Evolutionary conservation across 2,888 invertebrate genomes (phyloP).

Genomic region (Drosophila demipolita): DNA sequence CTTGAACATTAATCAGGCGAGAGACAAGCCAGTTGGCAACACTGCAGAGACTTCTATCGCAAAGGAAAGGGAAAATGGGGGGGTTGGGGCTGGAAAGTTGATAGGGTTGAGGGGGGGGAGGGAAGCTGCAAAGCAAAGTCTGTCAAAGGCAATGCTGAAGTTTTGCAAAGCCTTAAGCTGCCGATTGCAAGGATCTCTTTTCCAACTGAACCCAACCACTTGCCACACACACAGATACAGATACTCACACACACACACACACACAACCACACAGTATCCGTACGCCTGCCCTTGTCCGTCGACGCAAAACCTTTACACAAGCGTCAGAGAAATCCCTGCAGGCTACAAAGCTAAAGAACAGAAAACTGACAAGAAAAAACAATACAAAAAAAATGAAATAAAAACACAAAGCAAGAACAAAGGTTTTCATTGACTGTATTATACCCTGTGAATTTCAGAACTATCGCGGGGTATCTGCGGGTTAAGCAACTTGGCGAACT

Average conservation of each 20-base stretch:
- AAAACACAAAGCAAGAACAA: conserved; percentile 28
- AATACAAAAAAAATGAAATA: conserved; percentile 13
- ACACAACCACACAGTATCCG: not conserved
- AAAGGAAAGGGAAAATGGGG: not conserved
- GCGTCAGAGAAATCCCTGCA: conserved; percentile 34
- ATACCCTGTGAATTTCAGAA: not conserved
- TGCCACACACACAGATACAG: conserved; percentile 1
- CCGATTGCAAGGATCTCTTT: conserved; percentile 7
- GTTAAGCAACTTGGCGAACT: too few relatives aligned
- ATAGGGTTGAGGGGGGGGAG: not conserved
- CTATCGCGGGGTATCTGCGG: not conserved
- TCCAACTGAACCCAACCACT: not conserved
- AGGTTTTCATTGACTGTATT: conserved; percentile 5
- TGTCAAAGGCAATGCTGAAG: conserved; percentile 55
- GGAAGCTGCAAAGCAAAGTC: conserved; percentile 47
- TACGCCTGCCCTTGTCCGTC: too few relatives aligned
- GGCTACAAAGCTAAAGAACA: conserved; percentile 14
- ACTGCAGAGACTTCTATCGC: not conserved
- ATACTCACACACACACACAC: conserved; percentile 2
- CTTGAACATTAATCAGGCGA: conserved; percentile 50
- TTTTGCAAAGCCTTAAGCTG: conserved; percentile 31
- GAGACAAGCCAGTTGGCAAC: conserved; percentile 26
- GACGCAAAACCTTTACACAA: not conserved
- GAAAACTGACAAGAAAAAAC: conserved; percentile 14
- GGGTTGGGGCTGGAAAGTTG: not conserved